A percentile compares a stretch with the other conserved stretches of the same genome.
These are phyloP conservation scores for Sarcophaga carnaria DNA, from an alignment of 2,888 invertebrate genomes.

Conservation along the genomic window DNA sequence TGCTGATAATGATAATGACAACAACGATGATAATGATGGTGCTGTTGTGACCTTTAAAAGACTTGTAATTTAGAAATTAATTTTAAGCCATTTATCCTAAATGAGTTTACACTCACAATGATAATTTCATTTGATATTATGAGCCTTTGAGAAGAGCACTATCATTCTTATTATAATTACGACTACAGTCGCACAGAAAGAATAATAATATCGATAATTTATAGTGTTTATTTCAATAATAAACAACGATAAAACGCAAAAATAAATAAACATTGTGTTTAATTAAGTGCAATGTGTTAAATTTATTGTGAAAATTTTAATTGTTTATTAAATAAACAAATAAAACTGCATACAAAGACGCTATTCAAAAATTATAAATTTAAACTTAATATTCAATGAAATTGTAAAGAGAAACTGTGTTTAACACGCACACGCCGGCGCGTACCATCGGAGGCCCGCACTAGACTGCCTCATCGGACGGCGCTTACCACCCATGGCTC, in stretches of 20 bases:
- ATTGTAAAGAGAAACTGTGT: no score
- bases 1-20: neutral
- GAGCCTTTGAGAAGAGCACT: no score
- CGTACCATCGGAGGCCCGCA: no score
- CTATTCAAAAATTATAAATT: neutral
- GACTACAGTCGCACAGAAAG: no score
- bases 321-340: neutral
- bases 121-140: constrained; percentile 13
- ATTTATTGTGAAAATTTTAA: neutral
- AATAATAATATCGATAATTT: neutral
- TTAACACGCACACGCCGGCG: no score
- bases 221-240: neutral
- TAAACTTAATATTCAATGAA: neutral
- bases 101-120: constrained; percentile 20
- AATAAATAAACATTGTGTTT: neutral
- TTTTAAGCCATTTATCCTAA: constrained; percentile 19
- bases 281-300: neutral
- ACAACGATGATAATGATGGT: constrained; percentile 19
- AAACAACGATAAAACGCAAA: neutral
- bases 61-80: constrained; percentile 29
- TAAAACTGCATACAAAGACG: neutral
- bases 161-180: no score
- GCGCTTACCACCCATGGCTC: no score
- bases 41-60: constrained; percentile 5
- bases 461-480: no score